Evolutionary conservation across 2,888 invertebrate genomes (phyloP), one percentile per base, ranked within the genome.

Genomic region (Apamea crenata): DNA sequence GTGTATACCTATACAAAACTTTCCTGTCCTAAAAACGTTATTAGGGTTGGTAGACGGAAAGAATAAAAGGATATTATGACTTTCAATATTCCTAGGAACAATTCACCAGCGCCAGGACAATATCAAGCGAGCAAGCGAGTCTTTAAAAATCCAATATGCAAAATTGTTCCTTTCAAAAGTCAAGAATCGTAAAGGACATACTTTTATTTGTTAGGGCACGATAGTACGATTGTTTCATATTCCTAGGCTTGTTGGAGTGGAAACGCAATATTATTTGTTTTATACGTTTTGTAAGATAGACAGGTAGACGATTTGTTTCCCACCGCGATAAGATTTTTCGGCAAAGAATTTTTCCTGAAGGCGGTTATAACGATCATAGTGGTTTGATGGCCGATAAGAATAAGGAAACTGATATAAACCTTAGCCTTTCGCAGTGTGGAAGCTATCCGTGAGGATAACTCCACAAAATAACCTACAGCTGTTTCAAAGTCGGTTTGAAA

Each of bases 141-240:
- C 82, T 86, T 78, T 74, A 86, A 87, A 86, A 85, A 86, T 83
- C 74, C 83, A 86, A 85, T 86, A 83, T 79, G 69, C 74, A 74
- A 79, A 78, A 83, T 77, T 77, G 72, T 73, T 77, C 76, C 69
- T 79, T 68, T 66, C 50, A 67, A 66, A 82, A 63, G 68, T 53
- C 77, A 70, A 74, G 50, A 84, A 63, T 67, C 53, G n/a, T 21
- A 68, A 85, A 79, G 36, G 21, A 25, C 29, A 32, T 74, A 59
- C 29, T 65, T 78, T 72, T 80, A 70, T 84, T 75, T 83, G 68
- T 65, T 61, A 32, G 8, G 12, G 16, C 21, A 65, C 29, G n/a
- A n/a, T 66, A 56, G 72, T 25, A n/a, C 59, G 21, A 73, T 66
- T 76, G 65, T 76, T 76, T 73, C 59, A 76, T 66, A 76, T 80